Evolutionary conservation across 2,888 invertebrate species (phyloP), one percentile per base, ranked within the genome.

Genomic region (Glaucopsyche alexis): DNA sequence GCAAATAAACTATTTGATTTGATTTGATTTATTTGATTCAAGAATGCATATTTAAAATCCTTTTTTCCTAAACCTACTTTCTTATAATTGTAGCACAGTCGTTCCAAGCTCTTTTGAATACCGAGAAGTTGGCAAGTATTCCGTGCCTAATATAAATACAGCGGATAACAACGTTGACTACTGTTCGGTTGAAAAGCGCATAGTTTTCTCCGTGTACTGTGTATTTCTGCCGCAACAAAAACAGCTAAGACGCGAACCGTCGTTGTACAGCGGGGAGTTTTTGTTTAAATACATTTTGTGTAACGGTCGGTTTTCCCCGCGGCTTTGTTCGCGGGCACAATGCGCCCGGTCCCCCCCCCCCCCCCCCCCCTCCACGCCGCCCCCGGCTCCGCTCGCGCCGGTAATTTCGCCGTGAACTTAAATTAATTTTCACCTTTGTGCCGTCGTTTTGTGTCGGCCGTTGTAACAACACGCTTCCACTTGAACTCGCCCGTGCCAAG

Each of bases 241-340:
- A 60, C 60, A 60, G 60, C 29, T 38, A 60, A 38, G 29, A 14
- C 60, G 60, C 60, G 60, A 13, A 29, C 13, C 38, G 60, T 9
- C 19, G 55, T 16, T 19, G 60, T 60, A 60, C 29, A 14, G 60
- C 60, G 60, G 60, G 55, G 60, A 60, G 29, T 60, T 60, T 60
- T 60, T 60, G 60, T 60, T 60, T 38, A 29, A 60, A 38, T 38
- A 60, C 60, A 60, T 60, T 60, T 60, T 14, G 60, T 60, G 60
- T 60, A 60, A 7, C 60, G 29, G 60, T 29, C 60, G 60, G 14
- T 60, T 60, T 60, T 60, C 29, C 60, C 29, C 29, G 60, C 60
- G 60, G 60, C 60, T 60, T 60, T 60, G 60, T 60, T 60, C 60
- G 60, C 29, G 29, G 49, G 60, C 60, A 60, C 60, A 60, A 60